phyloP scores from a whole-genome alignment of 2,888 invertebrate species.

The Nomada ferruginata region DNA sequence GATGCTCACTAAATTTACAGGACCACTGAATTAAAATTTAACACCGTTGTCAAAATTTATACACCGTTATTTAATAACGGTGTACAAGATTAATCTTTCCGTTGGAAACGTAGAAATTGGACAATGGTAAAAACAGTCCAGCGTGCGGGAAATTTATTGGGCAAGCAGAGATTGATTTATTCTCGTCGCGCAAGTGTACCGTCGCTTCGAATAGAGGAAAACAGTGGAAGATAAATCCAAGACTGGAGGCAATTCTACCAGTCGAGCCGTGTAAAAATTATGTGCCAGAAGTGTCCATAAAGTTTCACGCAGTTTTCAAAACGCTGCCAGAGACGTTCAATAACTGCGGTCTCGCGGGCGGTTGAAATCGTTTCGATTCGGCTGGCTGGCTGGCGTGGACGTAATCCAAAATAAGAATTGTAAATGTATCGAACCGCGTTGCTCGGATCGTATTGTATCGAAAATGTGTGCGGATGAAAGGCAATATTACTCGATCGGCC shows the following conservation, averaged over 20 bases:
- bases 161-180: constrained; percentile 12
- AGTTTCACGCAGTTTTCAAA: constrained; percentile 41
- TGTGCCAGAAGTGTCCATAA: constrained; percentile 42
- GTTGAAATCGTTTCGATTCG: not conserved
- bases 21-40: not conserved
- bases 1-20: not conserved
- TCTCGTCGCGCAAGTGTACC: not conserved
- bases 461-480: constrained; percentile 57
- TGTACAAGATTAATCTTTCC: not conserved
- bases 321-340: constrained; percentile 14
- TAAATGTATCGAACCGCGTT: constrained; percentile 45
- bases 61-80: too few species aligned
- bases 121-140: not conserved
- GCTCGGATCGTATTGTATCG: constrained; percentile 51
- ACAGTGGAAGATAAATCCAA: constrained; percentile 15
- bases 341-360: constrained; percentile 30
- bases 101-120: not conserved
- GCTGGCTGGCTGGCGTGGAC: not conserved
- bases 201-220: not conserved
- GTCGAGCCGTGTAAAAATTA: constrained; percentile 27
- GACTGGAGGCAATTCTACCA: constrained; percentile 6
- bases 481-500: constrained; percentile 39
- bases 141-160: not conserved
- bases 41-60: too few species aligned
- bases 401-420: constrained; percentile 59